Conservation (phyloP, 2,888 invertebrate species). For the Phymatocera aterrima region DNA sequence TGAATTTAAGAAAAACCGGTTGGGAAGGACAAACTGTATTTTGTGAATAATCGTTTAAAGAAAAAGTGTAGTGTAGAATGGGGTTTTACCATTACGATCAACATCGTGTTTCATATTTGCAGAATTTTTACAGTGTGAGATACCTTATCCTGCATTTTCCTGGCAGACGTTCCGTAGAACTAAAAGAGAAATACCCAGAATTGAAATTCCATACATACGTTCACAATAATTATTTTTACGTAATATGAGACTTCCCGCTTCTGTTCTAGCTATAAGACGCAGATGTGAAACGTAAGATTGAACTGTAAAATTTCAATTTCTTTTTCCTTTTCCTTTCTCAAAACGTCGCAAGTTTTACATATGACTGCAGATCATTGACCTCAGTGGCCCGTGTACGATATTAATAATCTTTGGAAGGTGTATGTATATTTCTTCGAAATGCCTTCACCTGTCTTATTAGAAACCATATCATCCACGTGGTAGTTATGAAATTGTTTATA, state of each 20-base stretch:
- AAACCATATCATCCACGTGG: neutral
- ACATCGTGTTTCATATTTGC: neutral
- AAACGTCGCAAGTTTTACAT: neutral
- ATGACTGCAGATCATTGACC: neutral
- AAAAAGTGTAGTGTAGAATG: neutral
- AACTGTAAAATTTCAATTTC: neutral
- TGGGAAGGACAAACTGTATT: neutral
- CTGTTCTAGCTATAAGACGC: no score
- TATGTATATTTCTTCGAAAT: no score
- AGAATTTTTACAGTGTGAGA: neutral
- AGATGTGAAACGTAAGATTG: neutral
- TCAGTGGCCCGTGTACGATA: no score
- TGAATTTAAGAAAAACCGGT: neutral
- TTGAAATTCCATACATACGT: neutral
- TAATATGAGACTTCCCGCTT: neutral
- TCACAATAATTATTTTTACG: neutral
- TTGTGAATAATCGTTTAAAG: no score
- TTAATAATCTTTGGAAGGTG: no score
- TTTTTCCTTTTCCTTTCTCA: neutral
- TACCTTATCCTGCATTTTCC: neutral
- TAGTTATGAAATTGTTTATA: no score
- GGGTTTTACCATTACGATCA: neutral
- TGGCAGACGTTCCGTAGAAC: neutral
- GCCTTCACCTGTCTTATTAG: no score
- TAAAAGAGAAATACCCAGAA: neutral